Conservation (phyloP, 1,140 invertebrate genomes). For the Cheumatopsyche charites region DNA sequence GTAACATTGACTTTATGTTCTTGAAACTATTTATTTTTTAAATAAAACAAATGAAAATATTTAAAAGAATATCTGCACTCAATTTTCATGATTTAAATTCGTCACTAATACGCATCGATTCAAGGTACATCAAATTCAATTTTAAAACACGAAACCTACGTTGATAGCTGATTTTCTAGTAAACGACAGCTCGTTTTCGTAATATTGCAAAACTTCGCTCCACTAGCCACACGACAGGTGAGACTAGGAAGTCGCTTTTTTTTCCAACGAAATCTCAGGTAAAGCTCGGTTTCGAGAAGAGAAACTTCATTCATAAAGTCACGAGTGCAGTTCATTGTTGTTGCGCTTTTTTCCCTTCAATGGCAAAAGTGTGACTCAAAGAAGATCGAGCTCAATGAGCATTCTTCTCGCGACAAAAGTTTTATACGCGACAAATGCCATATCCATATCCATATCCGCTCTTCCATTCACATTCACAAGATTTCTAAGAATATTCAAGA, state of each 20-base stretch:
- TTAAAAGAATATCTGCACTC: too few relatives aligned
- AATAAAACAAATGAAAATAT: too few relatives aligned
- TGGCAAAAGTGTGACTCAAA: too few relatives aligned
- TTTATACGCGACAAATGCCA: constrained; percentile 3
- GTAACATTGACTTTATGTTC: too few relatives aligned
- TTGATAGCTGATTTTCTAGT: too few relatives aligned
- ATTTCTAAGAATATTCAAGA: not conserved
- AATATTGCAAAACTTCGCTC: too few relatives aligned
- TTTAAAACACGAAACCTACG: too few relatives aligned
- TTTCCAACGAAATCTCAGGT: not conserved
- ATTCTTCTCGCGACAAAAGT: constrained; percentile 13
- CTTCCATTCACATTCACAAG: constrained; percentile 21
- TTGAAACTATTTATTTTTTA: too few relatives aligned
- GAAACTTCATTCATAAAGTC: constrained; percentile 35
- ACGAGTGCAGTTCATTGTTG: constrained; percentile 32
- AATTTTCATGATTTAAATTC: too few relatives aligned
- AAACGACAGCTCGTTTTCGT: too few relatives aligned
- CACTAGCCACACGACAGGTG: constrained; percentile 1
- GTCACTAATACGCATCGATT: too few relatives aligned
- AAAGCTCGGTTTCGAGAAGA: not conserved
- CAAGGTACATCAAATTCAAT: too few relatives aligned
- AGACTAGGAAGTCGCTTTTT: constrained; percentile 11
- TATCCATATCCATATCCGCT: constrained; percentile 30
- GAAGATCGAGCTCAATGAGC: constrained; percentile 2
- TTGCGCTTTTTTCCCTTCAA: not conserved